Conservation (phyloP, 2,888 invertebrate genomes). For the Spodoptera littoralis region DNA sequence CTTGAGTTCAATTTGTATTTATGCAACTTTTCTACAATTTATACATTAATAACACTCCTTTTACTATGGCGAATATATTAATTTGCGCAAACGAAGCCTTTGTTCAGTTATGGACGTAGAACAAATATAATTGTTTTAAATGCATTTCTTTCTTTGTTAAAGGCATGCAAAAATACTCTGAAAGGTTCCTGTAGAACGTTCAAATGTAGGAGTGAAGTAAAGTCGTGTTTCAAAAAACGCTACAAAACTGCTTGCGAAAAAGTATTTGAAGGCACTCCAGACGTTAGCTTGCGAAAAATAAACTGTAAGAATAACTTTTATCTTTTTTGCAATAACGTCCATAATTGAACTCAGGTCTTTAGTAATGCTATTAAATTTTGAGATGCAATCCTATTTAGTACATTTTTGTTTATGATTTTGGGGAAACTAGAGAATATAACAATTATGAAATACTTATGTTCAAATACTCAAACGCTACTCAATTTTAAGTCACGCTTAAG, state of each 20-base stretch:
- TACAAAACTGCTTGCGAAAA: slow-evolving; percentile 1
- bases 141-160: background rate
- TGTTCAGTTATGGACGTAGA: slow-evolving; percentile 5
- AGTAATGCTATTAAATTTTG: no score
- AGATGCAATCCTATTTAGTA: no score
- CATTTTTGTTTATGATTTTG: no score
- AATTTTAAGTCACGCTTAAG: no score
- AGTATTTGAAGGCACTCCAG: slow-evolving; percentile 2
- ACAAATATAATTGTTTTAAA: background rate
- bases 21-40: no score
- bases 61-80: no score
- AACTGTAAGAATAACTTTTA: slow-evolving; percentile 3
- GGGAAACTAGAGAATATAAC: no score
- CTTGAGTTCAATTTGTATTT: no score
- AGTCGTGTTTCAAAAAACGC: background rate
- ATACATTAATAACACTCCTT: no score
- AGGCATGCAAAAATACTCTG: slow-evolving; percentile 14
- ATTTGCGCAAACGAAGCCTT: background rate
- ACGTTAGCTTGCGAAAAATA: background rate
- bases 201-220: background rate
- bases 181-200: slow-evolving; percentile 2
- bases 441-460: no score
- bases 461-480: no score
- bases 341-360: slow-evolving; percentile 1
- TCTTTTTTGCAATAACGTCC: background rate